Conservation (phyloP, 2,113 vertebrate species). For the Gulo gulo region DNA sequence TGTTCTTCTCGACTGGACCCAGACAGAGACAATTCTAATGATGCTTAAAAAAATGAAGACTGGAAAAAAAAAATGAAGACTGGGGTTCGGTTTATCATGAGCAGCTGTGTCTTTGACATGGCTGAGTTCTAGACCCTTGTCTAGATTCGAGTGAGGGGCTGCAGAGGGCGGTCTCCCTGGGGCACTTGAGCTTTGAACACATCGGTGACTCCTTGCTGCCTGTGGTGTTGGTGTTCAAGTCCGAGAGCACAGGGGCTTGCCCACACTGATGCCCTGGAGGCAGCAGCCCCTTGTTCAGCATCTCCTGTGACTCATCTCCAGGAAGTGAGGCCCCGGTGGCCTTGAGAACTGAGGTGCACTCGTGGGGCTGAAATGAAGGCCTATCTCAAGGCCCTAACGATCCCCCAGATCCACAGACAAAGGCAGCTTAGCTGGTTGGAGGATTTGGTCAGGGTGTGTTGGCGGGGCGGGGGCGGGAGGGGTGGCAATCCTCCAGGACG, state of each 20-base stretch:
- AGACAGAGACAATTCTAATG: background rate
- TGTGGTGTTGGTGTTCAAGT: rapidly evolving
- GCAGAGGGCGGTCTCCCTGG: rapidly evolving
- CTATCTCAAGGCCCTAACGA: background rate
- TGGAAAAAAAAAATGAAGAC: background rate
- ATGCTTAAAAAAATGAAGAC: background rate
- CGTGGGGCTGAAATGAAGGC: background rate
- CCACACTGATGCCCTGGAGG: background rate
- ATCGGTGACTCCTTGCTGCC: background rate
- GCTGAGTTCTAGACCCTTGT: background rate
- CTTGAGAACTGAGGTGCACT: background rate
- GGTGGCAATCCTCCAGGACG: background rate
- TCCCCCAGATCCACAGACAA: background rate
- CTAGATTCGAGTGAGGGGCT: background rate
- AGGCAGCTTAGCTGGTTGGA: background rate
- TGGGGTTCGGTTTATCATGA: background rate
- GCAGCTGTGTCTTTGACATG: background rate
- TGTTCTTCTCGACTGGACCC: background rate
- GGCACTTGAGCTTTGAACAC: rapidly evolving
- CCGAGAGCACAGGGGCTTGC: background rate
- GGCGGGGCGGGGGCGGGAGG: rapidly evolving
- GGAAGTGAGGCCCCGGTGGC: background rate
- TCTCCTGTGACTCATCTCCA: background rate
- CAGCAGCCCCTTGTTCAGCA: background rate
- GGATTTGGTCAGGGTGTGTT: background rate